These are phyloP conservation scores for Ormyrus labotus DNA, from an alignment of 2,888 invertebrate species.

Conservation along the genomic window DNA sequence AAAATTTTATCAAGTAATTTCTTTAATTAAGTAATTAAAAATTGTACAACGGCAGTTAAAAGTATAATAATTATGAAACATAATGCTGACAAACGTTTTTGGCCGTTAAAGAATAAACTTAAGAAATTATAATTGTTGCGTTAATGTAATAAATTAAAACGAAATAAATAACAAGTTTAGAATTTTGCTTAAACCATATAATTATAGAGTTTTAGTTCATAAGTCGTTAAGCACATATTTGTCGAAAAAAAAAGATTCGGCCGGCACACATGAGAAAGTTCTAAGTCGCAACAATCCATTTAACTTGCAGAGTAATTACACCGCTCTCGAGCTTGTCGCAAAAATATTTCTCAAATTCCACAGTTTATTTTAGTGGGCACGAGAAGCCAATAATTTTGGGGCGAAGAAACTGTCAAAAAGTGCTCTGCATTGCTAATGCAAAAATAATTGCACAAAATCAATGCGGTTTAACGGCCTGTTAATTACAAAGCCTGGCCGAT, in stretches of 20 bases:
- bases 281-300: constrained; percentile 11
- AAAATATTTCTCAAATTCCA: constrained; percentile 30
- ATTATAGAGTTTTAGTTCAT: constrained; percentile 25
- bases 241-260: neutral
- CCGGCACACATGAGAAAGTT: constrained; percentile 33
- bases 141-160: neutral
- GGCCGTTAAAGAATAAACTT: neutral
- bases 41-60: no score
- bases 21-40: no score
- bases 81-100: neutral
- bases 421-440: constrained; percentile 4
- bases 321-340: constrained; percentile 7
- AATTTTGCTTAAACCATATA: neutral
- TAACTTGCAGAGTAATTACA: constrained; percentile 32
- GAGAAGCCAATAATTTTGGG: constrained; percentile 24
- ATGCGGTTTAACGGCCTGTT: neutral
- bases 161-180: neutral
- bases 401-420: constrained; percentile 5
- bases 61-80: no score
- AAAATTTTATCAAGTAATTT: no score
- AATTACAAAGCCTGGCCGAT: neutral
- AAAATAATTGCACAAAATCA: constrained; percentile 18
- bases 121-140: neutral
- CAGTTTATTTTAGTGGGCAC: constrained; percentile 17
- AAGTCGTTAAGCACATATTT: constrained; percentile 7